Conservation (phyloP, 2,888 invertebrate genomes). For the Leptopilina myrica region DNA sequence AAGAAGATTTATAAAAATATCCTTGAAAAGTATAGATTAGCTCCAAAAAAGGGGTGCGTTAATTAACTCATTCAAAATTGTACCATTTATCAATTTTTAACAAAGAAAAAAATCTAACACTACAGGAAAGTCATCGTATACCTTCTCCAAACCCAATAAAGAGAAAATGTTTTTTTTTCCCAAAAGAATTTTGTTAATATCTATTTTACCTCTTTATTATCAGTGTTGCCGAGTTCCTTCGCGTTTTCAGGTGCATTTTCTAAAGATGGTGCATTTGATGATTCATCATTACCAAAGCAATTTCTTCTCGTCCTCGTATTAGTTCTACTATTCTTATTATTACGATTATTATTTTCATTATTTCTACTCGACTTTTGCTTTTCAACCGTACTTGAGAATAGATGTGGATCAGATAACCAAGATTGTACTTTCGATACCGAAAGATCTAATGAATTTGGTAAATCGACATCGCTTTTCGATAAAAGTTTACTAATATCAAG, state of each 20-base stretch:
- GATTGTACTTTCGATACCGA: slow-evolving; percentile 54
- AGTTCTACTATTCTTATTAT: slow-evolving; percentile 10
- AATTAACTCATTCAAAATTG: too few species aligned
- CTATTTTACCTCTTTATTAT: slow-evolving; percentile 35
- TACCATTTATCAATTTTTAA: too few species aligned
- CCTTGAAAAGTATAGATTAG: too few species aligned
- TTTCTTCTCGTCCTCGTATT: slow-evolving; percentile 30
- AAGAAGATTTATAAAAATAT: too few species aligned
- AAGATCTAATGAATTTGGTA: slow-evolving; percentile 53
- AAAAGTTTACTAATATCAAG: slow-evolving; percentile 35
- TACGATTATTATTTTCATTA: not conserved
- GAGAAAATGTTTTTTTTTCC: not conserved
- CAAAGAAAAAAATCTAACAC: too few species aligned
- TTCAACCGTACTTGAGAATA: slow-evolving; percentile 47
- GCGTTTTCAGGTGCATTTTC: slow-evolving; percentile 18
- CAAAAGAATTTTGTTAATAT: not conserved
- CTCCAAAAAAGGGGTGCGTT: too few species aligned
- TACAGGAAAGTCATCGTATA: slow-evolving; percentile 12
- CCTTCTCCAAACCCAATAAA: slow-evolving; percentile 28
- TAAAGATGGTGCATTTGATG: slow-evolving; percentile 32
- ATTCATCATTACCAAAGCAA: slow-evolving; percentile 35
- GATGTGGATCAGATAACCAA: slow-evolving; percentile 60
- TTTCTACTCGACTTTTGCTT: slow-evolving; percentile 8
- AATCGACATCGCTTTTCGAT: slow-evolving; percentile 58
- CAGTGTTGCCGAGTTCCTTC: slow-evolving; percentile 11